Percentiles rank a stretch among this genome's conserved stretches.
Evolutionary conservation across 2,797 vertebrate genomes (phyloP).

Genomic region (Esox masquinongy): DNA sequence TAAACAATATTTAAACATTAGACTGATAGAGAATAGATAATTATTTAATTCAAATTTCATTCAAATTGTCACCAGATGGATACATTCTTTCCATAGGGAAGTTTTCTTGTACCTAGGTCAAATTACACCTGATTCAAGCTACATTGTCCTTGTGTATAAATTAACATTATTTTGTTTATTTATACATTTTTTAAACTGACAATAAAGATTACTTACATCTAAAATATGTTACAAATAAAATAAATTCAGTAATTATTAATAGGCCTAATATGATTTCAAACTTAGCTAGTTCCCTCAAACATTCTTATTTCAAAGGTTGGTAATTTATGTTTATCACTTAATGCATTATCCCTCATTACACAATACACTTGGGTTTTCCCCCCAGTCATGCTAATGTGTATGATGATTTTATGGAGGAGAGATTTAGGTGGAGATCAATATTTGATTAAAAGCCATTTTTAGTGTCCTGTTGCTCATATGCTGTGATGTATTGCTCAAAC

Average conservation of each 20-base stretch:
- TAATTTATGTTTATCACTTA: slow-evolving; percentile 27
- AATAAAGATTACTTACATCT: not conserved
- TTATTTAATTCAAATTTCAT: not conserved
- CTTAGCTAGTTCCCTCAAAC: not conserved
- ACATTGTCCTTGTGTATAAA: not conserved
- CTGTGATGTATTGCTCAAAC: slow-evolving; percentile 67
- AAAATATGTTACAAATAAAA: not conserved
- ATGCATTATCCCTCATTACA: slow-evolving; percentile 20
- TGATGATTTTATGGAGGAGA: slow-evolving; percentile 48
- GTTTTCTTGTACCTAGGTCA: not conserved
- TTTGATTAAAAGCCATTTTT: slow-evolving; percentile 71
- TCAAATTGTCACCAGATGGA: not conserved
- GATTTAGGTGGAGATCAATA: slow-evolving; percentile 69
- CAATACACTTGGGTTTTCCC: slow-evolving; percentile 32
- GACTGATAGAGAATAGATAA: not conserved
- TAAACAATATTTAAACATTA: not conserved
- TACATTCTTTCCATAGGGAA: not conserved
- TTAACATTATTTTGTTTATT: not conserved
- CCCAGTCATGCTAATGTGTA: slow-evolving; percentile 26
- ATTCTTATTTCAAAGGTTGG: not conserved
- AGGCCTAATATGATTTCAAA: not conserved
- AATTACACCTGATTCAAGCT: not conserved
- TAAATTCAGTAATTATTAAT: slow-evolving; percentile 2
- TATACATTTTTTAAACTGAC: not conserved
- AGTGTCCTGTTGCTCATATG: slow-evolving; percentile 59